These are phyloP conservation scores for Planococcus citri DNA, from an alignment of 1,140 invertebrate species.

Conservation along the genomic window DNA sequence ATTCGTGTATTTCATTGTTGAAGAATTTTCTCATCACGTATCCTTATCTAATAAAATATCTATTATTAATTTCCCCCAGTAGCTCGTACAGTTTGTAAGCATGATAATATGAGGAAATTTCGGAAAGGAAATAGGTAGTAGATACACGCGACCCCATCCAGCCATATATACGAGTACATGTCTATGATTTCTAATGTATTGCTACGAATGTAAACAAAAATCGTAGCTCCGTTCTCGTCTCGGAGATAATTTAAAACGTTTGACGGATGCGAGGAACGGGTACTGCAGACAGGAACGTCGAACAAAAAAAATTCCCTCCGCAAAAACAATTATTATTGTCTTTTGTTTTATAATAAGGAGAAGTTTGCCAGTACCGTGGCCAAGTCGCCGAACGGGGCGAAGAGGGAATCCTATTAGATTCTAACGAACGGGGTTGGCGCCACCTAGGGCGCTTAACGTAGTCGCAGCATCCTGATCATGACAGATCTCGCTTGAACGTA, in stretches of 20 bases:
- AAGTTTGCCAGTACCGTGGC: neutral
- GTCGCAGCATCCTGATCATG: constrained; percentile 16
- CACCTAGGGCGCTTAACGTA: constrained; percentile 19
- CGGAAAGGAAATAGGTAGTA: too few species aligned
- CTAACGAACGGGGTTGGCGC: constrained; percentile 15
- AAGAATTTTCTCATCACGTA: too few species aligned
- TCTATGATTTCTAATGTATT: neutral
- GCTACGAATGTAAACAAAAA: neutral
- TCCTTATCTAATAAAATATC: too few species aligned
- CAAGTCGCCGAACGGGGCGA: neutral
- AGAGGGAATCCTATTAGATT: neutral
- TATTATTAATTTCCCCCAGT: too few species aligned
- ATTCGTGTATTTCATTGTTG: too few species aligned
- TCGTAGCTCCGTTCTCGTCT: neutral
- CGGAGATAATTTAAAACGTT: neutral
- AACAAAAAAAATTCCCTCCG: constrained; percentile 13
- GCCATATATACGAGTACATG: too few species aligned
- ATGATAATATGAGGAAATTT: too few species aligned
- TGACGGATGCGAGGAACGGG: constrained; percentile 11
- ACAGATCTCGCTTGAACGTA: constrained; percentile 18
- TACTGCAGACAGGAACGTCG: neutral
- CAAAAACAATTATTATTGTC: constrained; percentile 20
- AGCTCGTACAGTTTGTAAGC: too few species aligned
- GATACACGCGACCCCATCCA: too few species aligned
- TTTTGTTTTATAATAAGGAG: constrained; percentile 11